Conservation (phyloP, 1,140 invertebrate genomes). For the Rhagoletis zephyria region DNA sequence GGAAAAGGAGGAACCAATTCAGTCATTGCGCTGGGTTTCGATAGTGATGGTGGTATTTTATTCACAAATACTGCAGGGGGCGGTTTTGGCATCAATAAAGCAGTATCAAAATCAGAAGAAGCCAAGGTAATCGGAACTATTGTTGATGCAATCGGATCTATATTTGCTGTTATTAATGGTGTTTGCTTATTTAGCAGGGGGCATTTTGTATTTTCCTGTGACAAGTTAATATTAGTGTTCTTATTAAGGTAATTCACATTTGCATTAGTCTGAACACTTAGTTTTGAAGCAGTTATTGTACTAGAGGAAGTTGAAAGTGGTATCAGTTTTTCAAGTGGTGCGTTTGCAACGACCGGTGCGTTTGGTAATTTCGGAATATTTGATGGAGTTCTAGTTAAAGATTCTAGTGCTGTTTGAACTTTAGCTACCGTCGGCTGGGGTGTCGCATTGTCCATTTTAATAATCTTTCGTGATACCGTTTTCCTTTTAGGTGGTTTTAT, state of each 20-base stretch:
- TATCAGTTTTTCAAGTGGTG: background rate
- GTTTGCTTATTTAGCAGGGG: conserved; percentile 4
- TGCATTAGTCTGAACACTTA: background rate
- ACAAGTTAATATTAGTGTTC: background rate
- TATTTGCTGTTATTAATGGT: background rate
- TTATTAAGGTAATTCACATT: conserved; percentile 19
- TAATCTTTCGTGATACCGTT: conserved; percentile 65
- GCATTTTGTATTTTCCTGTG: conserved; percentile 20
- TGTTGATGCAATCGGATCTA: background rate
- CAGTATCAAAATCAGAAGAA: background rate
- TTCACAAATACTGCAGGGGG: background rate
- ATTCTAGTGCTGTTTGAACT: background rate
- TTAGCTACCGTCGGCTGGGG: background rate
- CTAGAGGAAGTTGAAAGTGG: background rate
- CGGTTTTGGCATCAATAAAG: background rate
- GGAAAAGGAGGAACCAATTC: conserved; percentile 38
- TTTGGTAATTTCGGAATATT: background rate
- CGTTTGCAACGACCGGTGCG: background rate
- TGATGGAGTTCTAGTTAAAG: background rate
- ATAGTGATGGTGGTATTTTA: background rate
- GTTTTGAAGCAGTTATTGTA: conserved; percentile 44
- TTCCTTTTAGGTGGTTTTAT: conserved; percentile 68
- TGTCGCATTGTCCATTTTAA: conserved; percentile 58
- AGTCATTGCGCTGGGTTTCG: background rate
- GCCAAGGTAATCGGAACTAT: background rate